phyloP scores from a whole-genome alignment of 1,140 invertebrate species.

The Dinoponera quadriceps region DNA sequence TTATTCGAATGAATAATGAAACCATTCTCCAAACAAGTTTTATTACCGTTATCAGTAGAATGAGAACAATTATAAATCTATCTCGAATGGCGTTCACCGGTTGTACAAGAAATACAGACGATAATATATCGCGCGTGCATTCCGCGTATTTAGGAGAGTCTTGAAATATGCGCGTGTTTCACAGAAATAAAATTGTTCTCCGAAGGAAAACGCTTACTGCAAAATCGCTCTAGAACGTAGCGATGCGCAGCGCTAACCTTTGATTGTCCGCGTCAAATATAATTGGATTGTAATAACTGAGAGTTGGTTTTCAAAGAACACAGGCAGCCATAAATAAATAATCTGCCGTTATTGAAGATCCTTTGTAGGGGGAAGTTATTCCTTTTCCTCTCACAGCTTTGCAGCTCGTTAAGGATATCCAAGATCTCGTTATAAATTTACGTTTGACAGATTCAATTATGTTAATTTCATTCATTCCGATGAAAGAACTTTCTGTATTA shows the following conservation, averaged over 20 bases:
- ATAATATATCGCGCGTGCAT: background rate
- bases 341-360: slow-evolving; percentile 54
- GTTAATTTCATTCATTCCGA: slow-evolving; percentile 37
- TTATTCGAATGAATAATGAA: slow-evolving; percentile 33
- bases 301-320: slow-evolving; percentile 24
- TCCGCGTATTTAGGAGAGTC: background rate
- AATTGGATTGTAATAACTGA: slow-evolving; percentile 34
- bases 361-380: slow-evolving; percentile 51
- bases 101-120: background rate
- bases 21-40: slow-evolving; percentile 8
- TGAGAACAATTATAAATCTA: background rate
- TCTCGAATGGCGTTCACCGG: background rate
- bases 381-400: slow-evolving; percentile 21
- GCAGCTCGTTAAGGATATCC: slow-evolving; percentile 60
- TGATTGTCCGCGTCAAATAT: slow-evolving; percentile 28
- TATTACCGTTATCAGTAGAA: slow-evolving; percentile 17
- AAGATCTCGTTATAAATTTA: slow-evolving; percentile 67
- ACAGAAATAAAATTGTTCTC: slow-evolving; percentile 12
- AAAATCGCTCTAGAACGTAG: slow-evolving; percentile 21
- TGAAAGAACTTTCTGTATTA: slow-evolving; percentile 14
- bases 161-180: background rate
- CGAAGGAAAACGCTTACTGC: slow-evolving; percentile 5
- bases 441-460: slow-evolving; percentile 51
- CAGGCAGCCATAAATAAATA: slow-evolving; percentile 59
- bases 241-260: background rate